phyloP scores from a whole-genome alignment of 2,797 vertebrate genomes.

The Oceanodroma leucorhoa region DNA sequence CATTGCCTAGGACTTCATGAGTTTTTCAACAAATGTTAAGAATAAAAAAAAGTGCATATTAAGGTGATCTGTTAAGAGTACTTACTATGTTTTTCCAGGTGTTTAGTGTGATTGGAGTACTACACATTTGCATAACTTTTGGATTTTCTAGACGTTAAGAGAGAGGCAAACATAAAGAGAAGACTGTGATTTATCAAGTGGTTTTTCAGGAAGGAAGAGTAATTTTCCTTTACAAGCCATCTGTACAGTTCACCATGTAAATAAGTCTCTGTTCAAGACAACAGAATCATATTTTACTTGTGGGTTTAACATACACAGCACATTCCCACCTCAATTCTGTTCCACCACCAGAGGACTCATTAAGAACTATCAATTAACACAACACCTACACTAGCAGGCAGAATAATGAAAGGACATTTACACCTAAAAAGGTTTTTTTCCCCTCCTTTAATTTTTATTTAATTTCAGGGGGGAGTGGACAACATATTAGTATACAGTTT shows the following conservation, averaged over 20 bases:
- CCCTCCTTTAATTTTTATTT: not conserved
- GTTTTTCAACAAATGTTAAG: slow-evolving; percentile 50
- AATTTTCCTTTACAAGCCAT: slow-evolving; percentile 60
- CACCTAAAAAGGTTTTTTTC: not conserved
- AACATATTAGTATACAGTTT: not conserved
- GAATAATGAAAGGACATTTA: not conserved
- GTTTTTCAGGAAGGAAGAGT: slow-evolving; percentile 63
- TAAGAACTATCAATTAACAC: slow-evolving; percentile 40
- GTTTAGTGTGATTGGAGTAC: slow-evolving; percentile 64
- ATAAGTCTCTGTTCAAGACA: slow-evolving; percentile 45
- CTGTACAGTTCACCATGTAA: slow-evolving; percentile 44
- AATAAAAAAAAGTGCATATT: slow-evolving; percentile 9
- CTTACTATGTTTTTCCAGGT: slow-evolving; percentile 58
- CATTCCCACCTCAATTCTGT: slow-evolving; percentile 9
- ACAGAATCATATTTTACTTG: slow-evolving; percentile 38
- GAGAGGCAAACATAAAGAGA: slow-evolving; percentile 47
- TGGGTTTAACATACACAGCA: not conserved
- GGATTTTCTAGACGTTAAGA: slow-evolving; percentile 46
- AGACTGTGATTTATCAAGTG: slow-evolving; percentile 68
- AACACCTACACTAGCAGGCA: slow-evolving; percentile 24
- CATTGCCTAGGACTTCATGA: not conserved
- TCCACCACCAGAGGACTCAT: slow-evolving; percentile 6
- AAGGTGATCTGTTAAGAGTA: slow-evolving; percentile 58
- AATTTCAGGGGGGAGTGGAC: not conserved
- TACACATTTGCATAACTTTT: slow-evolving; percentile 63